Evolutionary conservation across 2,113 vertebrate genomes (phyloP).

Genomic region (Paramormyrops kingsleyae): DNA sequence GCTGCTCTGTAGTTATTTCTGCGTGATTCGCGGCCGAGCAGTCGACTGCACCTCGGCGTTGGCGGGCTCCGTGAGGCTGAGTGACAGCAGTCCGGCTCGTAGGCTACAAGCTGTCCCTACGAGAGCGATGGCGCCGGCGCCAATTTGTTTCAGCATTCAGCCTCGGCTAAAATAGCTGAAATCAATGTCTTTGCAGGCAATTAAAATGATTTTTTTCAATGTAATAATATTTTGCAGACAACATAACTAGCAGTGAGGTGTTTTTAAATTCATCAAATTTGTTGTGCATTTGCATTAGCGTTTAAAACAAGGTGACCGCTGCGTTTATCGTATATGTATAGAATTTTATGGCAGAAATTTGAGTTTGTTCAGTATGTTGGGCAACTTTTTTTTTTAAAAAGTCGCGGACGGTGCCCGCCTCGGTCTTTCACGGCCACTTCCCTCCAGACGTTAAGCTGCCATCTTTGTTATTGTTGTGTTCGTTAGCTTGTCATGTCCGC

Average conservation of each 20-base stretch:
- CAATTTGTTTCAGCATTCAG: neutral
- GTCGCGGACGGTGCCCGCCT: neutral
- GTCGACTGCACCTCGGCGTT: neutral
- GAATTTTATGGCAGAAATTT: neutral
- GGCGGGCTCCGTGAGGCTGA: slow-evolving; percentile 2
- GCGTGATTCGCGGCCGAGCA: neutral
- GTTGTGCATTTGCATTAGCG: neutral
- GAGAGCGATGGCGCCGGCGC: neutral
- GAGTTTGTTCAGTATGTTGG: neutral
- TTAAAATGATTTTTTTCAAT: neutral
- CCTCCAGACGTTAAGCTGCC: slow-evolving; percentile 23
- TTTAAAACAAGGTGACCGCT: neutral
- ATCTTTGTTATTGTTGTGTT: slow-evolving; percentile 32
- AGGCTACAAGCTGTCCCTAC: neutral
- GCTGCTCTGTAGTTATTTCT: neutral
- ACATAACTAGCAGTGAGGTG: neutral
- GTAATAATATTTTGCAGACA: neutral
- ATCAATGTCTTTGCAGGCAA: neutral
- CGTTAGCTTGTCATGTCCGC: slow-evolving; percentile 3
- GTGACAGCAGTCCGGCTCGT: neutral
- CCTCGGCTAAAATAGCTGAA: neutral
- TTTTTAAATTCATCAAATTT: neutral
- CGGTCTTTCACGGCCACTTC: neutral
- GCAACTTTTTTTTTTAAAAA: neutral
- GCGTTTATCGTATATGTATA: neutral